phyloP scores from a whole-genome alignment of 2,888 invertebrate genomes.

The Bimastos eiseni region DNA sequence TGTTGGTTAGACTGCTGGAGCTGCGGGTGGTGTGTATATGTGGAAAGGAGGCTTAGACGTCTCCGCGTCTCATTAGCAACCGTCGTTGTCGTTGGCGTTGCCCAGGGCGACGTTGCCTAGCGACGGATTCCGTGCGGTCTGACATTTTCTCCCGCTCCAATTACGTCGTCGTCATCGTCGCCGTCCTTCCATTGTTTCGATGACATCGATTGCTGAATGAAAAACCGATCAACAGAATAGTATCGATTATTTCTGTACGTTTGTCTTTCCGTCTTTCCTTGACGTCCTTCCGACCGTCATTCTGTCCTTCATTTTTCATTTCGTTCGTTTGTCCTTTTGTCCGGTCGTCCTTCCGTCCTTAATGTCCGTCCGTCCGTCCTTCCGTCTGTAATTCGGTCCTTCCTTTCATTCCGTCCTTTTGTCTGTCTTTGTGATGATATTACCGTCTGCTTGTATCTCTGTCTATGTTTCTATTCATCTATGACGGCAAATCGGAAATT shows the following conservation, averaged over 20 bases:
- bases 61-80: neutral
- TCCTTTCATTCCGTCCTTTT: no score
- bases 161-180: neutral
- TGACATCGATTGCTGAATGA: neutral
- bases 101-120: constrained; percentile 4
- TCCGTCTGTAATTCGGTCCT: no score
- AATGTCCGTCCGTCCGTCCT: no score
- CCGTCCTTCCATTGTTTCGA: neutral
- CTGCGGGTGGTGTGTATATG: no score
- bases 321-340: neutral
- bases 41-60: no score
- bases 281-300: neutral
- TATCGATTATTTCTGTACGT: neutral
- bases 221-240: neutral
- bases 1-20: no score
- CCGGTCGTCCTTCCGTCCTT: no score
- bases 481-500: no score
- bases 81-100: neutral
- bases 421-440: no score
- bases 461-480: no score
- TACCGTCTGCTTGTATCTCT: no score
- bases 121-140: neutral
- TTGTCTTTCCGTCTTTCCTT: neutral
- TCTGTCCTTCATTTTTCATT: neutral
- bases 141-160: neutral